A percentile compares a stretch with the other conserved stretches of the same genome.
These are phyloP conservation scores for Murina feae DNA, from an alignment of 2,113 vertebrate genomes.

Conservation along the genomic window DNA sequence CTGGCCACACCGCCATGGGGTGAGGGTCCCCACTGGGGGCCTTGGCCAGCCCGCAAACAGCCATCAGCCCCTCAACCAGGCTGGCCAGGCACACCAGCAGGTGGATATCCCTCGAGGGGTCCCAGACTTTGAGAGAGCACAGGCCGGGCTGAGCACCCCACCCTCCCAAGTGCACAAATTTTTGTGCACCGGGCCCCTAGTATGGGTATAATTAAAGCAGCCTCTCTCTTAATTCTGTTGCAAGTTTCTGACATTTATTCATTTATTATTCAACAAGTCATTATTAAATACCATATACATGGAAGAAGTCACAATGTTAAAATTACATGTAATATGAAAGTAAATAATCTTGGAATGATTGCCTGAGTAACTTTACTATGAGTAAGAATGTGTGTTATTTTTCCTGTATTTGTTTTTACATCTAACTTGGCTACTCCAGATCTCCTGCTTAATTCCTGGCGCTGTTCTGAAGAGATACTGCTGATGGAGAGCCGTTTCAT, in stretches of 20 bases:
- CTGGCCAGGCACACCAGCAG: no score
- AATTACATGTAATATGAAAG: not conserved
- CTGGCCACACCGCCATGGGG: no score
- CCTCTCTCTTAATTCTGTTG: not conserved
- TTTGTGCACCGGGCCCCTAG: no score
- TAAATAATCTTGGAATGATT: not conserved
- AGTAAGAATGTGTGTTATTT: not conserved
- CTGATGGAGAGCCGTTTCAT: not conserved
- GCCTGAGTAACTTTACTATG: not conserved
- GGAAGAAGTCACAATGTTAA: not conserved
- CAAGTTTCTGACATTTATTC: not conserved
- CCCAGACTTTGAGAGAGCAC: no score
- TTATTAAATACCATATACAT: not conserved
- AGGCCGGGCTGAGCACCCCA: no score
- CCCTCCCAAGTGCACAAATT: no score
- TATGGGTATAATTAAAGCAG: not conserved
- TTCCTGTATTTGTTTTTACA: not conserved
- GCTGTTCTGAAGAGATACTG: not conserved
- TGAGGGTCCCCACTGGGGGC: no score
- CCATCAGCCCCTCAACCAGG: no score
- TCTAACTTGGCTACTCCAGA: not conserved
- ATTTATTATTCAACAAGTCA: not conserved
- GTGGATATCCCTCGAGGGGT: no score
- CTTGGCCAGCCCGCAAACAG: no score
- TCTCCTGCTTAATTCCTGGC: not conserved